Percentiles rank a stretch among this genome's conserved stretches.
These are phyloP conservation scores for Chiloscyllium punctatum DNA, from an alignment of 2,797 vertebrate genomes.

Conservation along the genomic window DNA sequence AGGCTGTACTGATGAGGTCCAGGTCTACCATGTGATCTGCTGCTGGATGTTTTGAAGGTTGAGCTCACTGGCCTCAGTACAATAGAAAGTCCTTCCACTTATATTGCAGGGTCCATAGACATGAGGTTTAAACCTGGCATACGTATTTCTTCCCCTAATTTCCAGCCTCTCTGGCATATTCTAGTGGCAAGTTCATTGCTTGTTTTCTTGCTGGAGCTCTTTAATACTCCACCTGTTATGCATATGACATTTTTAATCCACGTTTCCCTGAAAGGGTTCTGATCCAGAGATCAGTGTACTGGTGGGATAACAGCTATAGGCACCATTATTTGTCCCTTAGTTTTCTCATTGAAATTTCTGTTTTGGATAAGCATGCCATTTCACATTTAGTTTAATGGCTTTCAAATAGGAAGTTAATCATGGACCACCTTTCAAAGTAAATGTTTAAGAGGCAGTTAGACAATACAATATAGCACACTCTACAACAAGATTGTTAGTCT, in stretches of 20 bases:
- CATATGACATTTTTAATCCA: background rate
- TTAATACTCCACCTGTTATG: background rate
- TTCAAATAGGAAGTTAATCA: background rate
- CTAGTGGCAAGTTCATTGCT: background rate
- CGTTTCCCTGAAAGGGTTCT: background rate
- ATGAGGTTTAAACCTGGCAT: background rate
- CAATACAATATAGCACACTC: background rate
- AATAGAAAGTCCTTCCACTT: background rate
- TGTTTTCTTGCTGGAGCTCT: background rate
- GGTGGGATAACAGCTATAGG: background rate
- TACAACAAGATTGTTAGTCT: background rate
- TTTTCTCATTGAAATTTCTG: conserved; percentile 2
- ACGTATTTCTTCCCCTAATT: background rate
- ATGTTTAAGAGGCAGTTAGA: background rate
- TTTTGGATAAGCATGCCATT: background rate
- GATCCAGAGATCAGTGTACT: background rate
- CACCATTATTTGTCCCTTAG: background rate
- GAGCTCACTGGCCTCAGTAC: background rate
- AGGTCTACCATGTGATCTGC: background rate
- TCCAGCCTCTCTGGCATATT: background rate
- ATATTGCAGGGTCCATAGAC: background rate
- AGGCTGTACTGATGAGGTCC: background rate
- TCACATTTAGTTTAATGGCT: background rate
- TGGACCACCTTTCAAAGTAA: background rate
- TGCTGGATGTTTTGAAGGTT: background rate